Evolutionary conservation across 2,888 invertebrate genomes (phyloP).

Genomic region (Noctua fimbriata): DNA sequence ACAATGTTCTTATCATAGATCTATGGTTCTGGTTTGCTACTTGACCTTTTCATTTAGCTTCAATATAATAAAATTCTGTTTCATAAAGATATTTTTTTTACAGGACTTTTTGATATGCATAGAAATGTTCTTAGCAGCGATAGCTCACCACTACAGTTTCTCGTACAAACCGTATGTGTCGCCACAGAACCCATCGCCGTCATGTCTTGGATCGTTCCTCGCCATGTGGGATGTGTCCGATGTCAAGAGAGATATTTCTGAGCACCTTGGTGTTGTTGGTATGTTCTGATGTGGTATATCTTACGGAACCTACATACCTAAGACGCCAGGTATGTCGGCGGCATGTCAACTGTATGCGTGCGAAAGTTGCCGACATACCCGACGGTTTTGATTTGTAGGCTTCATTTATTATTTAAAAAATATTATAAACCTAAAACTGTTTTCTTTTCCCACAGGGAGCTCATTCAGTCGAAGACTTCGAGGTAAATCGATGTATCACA

Average conservation of each 20-base stretch:
- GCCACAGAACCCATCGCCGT: conserved; percentile 87
- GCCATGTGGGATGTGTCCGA: conserved; percentile 99
- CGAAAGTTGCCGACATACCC: not conserved
- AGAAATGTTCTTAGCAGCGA: conserved; percentile 99
- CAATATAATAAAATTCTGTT: not conserved
- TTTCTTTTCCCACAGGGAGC: conserved; percentile 88
- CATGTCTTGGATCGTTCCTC: conserved; percentile 95
- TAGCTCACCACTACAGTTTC: conserved; percentile 98
- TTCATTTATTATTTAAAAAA: not conserved
- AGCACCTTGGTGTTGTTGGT: conserved; percentile 97
- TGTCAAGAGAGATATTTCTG: conserved; percentile 97
- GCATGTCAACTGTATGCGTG: not conserved
- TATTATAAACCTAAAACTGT: not conserved
- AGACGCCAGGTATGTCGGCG: not conserved
- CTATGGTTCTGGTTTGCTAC: not conserved
- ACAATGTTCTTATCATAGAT: not conserved
- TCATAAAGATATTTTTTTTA: conserved; percentile 66
- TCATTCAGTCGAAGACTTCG: conserved; percentile 94
- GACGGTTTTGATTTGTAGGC: not conserved
- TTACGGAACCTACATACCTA: not conserved
- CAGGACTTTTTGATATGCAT: conserved; percentile 99
- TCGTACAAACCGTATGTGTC: conserved; percentile 96
- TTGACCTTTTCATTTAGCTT: conserved; percentile 7
- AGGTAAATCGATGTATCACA: conserved; percentile 94
- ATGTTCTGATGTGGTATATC: conserved; percentile 70